Evolutionary conservation across 2,888 invertebrate species (phyloP), one percentile per base, ranked within the genome.

Genomic region (Brachyptera risi): DNA sequence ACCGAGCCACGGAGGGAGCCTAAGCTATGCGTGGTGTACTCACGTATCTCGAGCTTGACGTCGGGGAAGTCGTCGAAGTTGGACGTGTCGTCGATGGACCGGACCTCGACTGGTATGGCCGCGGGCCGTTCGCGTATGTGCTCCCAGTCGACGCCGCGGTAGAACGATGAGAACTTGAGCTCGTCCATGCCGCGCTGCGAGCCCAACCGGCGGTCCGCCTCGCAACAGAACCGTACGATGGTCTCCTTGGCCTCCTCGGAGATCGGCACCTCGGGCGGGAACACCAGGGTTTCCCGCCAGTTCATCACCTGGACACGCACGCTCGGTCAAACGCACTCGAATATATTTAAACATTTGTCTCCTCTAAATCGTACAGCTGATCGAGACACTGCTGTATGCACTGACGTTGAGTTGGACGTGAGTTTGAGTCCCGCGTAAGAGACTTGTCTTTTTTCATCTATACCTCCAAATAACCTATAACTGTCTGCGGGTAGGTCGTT

Each of bases 1-100:
- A n/a, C n/a, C n/a, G n/a, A n/a, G n/a, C n/a, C n/a, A n/a, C n/a
- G n/a, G n/a, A n/a, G n/a, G n/a, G n/a, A n/a, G n/a, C n/a, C n/a
- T n/a, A n/a, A n/a, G n/a, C n/a, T n/a, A n/a, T n/a, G n/a, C n/a
- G n/a, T n/a, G n/a, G n/a, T n/a, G n/a, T n/a, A 86, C 94, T 87
- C 83, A 96, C 96, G 96, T 80, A 97, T 96, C 82, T 96, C 94
- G 68, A 98, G 84, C 75, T 98, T 97, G 71, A 96, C 96, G 78
- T 99, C 98, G 4, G 98, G 98, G 83, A 99, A 99, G 72, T 99
- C 99, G 79, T 99, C 99, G 76, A 99, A 99, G 80, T 99, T 99
- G 68, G 97, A 97, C 44, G 99, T 99, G 78, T 99, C 99, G 76
- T 99, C 99, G 71, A 99, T 99, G 68, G 97, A 96, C 75, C 92